Percentiles rank a stretch among this genome's conserved stretches.
Evolutionary conservation across 1,140 invertebrate genomes (phyloP).

Genomic region (Aleiodes sp.): DNA sequence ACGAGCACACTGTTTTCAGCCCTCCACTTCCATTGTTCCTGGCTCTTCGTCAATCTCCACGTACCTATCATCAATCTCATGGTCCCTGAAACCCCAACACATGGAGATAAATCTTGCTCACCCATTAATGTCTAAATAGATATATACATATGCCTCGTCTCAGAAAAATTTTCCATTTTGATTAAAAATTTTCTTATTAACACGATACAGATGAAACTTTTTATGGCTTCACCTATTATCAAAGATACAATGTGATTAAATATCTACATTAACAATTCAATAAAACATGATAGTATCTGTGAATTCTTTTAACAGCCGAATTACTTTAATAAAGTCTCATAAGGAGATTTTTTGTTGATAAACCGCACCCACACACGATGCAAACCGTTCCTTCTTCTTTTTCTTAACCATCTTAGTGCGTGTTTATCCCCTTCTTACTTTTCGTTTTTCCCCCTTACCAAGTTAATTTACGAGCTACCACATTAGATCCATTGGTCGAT

Average conservation of each 20-base stretch:
- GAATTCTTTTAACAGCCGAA: neutral
- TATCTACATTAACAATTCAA: too few relatives aligned
- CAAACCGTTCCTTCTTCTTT: neutral
- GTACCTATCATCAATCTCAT: conserved; percentile 11
- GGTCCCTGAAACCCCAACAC: neutral
- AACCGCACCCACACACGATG: conserved; percentile 16
- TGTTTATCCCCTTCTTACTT: conserved; percentile 6
- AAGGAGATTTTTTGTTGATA: neutral
- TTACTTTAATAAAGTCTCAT: neutral
- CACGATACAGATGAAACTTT: too few relatives aligned
- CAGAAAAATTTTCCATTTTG: neutral
- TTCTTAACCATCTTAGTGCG: neutral
- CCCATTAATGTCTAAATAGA: neutral
- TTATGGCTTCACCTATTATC: too few relatives aligned
- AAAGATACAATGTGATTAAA: too few relatives aligned
- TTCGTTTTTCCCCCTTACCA: neutral
- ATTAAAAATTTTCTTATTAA: neutral
- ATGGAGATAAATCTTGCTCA: conserved; percentile 11
- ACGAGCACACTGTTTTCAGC: conserved; percentile 8
- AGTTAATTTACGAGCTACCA: conserved; percentile 15
- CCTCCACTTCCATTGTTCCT: neutral
- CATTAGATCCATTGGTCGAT: conserved; percentile 10
- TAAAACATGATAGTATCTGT: neutral
- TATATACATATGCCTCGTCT: neutral
- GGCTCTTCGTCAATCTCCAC: conserved; percentile 14